Base-by-base conservation (phyloP, 2,888 invertebrate species). In the Drosophila maculinotata region DNA sequence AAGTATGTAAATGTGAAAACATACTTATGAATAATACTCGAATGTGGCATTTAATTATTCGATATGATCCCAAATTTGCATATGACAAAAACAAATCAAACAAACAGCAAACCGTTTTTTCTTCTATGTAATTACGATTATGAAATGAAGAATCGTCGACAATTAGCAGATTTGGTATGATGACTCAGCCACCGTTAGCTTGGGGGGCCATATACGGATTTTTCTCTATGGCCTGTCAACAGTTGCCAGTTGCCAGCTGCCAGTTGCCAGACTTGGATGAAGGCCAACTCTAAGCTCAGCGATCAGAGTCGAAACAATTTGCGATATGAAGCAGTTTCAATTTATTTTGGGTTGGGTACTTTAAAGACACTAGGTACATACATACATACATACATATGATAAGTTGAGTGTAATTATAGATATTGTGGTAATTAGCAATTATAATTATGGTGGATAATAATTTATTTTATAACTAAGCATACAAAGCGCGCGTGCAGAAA, bases 51-150 rank as follows among this genome's bases (percentile, higher is more conserved):
- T 67, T 77, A 84, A 84, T 84, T 79, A 80, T 80, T 58, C 23
- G 67, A 63, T 52, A 57, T 68, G 72, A 67, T 51, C 15, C 47
- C 47, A 39, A 67, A 81, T 81, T 81, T 72, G 82, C 81, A 81
- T 82, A 81, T 64, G 66, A 67, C 72, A 73, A 64, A 64, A 56
- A 33, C 52, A 42, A 58, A 60, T 12, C 31, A 38, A 41, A 38
- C 25, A 41, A 41, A 44, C n/a, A 62, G 30, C 28, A 30, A 44
- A 25, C 36, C 28, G 2, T 20, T 20, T 3, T 20, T 3, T 35
- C 49, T 63, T 57, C 64, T 51, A 59, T 85, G 85, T 85, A 85
- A 81, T 81, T 81, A 82, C 66, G 49, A 48, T n/a, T 17, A 39
- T 33, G 39, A 17, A 45, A 39, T 54, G 28, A 76, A 69, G 60